Evolutionary conservation across 2,888 invertebrate species (phyloP), one percentile per base, ranked within the genome.

Genomic region (Habroteleia sp.): DNA sequence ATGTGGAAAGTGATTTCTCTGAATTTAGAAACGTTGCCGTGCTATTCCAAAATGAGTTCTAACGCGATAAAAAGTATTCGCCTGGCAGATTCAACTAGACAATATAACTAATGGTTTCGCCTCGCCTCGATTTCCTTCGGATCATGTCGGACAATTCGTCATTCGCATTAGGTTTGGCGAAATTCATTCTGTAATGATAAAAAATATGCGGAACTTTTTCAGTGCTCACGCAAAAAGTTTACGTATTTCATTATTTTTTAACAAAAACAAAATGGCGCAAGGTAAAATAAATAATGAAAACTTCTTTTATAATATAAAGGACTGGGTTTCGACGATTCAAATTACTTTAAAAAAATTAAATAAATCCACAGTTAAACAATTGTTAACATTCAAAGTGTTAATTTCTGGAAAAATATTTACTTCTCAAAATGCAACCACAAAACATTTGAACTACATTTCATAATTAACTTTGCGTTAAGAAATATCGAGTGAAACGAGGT

Each of bases 21-120:
- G 14, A 35, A 35, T 35, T 35, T 35, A 35, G 16, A 35, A 35
- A 35, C n/a, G 1, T 35, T 35, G 14, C n/a, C 8, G 11, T 10
- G 11, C 6, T 14, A 35, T 16, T 16, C 35, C 16, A 17, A 25
- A 46, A 60, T 31, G 25, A 35, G 23, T 25, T 23, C 16, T 39
- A 48, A 60, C 10, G 37, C 37, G 39, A 48, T 46, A 48, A 60
- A 60, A 60, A 60, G 39, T 27, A 37, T 48, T 60, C 20, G 46
- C 33, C 27, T 46, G 46, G 39, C 60, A 46, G 46, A 39, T 48
- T 46, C 60, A 37, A 48, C 29, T 46, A 29, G 46, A 60, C 60
- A 48, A 46, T 60, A 48, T 60, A 60, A 60, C 46, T 60, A 60
- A 60, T 60, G 46, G 46, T 46, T 60, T 25, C n/a, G n/a, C 14